Percentiles rank a stretch among this genome's conserved stretches.
phyloP scores from a whole-genome alignment of 64 coral and sea anemone species.

The Trachythela sp. region DNA sequence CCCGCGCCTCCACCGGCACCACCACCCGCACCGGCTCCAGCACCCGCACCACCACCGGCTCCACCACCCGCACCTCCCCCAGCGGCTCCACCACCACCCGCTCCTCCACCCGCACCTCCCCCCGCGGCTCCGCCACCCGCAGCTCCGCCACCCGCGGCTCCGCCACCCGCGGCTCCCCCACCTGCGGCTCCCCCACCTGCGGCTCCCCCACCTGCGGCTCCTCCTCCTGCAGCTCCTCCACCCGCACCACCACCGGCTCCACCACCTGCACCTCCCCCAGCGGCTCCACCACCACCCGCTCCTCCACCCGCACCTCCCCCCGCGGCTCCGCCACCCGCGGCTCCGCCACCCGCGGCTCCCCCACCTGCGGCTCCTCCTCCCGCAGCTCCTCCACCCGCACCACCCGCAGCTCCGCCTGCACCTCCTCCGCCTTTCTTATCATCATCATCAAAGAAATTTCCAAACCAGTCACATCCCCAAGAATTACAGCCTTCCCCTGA shows the following conservation, averaged over 20 bases:
- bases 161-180: neutral
- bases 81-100: neutral
- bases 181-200: neutral
- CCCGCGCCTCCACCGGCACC: neutral
- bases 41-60: neutral
- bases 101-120: neutral
- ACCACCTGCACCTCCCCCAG: neutral
- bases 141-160: neutral
- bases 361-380: neutral
- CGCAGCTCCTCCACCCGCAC: neutral
- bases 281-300: neutral
- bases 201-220: neutral
- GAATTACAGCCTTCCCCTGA: neutral
- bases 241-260: neutral
- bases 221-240: neutral
- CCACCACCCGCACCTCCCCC: neutral
- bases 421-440: neutral
- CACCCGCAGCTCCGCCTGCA: neutral
- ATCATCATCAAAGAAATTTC: constrained; percentile 22
- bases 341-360: neutral
- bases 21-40: neutral
- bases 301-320: neutral
- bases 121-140: neutral
- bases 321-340: neutral
- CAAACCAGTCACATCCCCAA: constrained; percentile 17